Evolutionary conservation across 2,113 vertebrate genomes (phyloP).

Genomic region (Bubo blakistoni): DNA sequence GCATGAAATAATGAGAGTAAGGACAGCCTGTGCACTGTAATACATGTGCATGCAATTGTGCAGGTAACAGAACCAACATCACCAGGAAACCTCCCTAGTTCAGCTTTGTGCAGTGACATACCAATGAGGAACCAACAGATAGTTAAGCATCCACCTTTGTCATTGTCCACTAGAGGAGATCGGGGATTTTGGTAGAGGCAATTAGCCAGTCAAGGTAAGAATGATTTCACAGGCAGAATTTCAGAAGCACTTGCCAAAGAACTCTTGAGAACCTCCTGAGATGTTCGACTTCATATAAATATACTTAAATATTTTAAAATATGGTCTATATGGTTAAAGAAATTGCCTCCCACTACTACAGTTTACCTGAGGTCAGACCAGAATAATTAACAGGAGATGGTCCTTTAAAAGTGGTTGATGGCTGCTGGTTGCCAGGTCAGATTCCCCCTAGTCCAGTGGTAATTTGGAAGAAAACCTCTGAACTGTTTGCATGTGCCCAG

Average conservation of each 20-base stretch:
- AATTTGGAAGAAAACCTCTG: neutral
- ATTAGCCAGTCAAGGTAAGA: neutral
- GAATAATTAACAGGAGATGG: neutral
- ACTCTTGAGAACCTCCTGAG: neutral
- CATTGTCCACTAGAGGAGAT: neutral
- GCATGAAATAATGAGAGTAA: neutral
- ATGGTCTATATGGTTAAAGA: neutral
- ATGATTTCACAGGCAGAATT: neutral
- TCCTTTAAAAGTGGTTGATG: neutral
- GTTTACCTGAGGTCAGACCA: neutral
- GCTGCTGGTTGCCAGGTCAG: neutral
- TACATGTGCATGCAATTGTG: neutral
- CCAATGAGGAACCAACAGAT: neutral
- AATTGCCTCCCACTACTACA: neutral
- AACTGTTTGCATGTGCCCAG: neutral
- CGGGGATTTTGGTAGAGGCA: neutral
- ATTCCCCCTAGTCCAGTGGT: neutral
- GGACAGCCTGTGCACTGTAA: neutral
- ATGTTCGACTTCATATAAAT: neutral
- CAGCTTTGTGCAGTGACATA: neutral
- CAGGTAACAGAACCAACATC: neutral
- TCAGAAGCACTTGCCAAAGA: neutral
- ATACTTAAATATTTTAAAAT: neutral
- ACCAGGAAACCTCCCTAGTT: neutral
- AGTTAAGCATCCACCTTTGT: neutral